Conservation (phyloP, 2,113 vertebrate species). For the Bettongia penicillata region DNA sequence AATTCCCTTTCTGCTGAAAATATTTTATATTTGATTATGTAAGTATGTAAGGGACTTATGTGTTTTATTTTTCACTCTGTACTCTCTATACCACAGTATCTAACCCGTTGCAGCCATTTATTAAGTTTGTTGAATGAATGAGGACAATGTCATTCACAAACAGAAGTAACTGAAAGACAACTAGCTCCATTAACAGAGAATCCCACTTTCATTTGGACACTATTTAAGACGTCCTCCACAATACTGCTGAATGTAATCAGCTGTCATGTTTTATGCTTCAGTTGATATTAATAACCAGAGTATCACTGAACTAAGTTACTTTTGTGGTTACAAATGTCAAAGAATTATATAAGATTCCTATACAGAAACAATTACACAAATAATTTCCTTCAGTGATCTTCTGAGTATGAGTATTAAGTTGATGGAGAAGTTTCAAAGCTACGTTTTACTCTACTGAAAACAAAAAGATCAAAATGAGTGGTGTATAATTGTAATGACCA, state of each 20-base stretch:
- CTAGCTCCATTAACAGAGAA: not conserved
- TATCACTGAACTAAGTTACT: not conserved
- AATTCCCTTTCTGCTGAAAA: not conserved
- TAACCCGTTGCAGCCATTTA: not conserved
- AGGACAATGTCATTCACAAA: not conserved
- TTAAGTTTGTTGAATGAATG: not conserved
- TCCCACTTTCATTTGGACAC: not conserved
- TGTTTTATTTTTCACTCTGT: not conserved
- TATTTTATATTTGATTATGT: not conserved
- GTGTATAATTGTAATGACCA: not conserved
- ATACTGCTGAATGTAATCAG: not conserved
- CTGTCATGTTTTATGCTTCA: not conserved
- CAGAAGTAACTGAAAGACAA: not conserved
- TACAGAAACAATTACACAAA: not conserved
- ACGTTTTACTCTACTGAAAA: not conserved
- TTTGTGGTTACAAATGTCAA: not conserved
- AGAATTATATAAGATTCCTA: not conserved
- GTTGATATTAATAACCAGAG: not conserved
- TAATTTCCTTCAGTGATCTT: not conserved
- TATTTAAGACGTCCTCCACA: not conserved
- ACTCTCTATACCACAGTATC: not conserved
- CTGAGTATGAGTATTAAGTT: not conserved
- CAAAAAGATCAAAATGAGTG: not conserved
- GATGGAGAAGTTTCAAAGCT: not conserved
- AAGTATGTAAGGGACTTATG: not conserved